Evolutionary conservation across 2,113 vertebrate genomes (phyloP).

Genomic region (Pelusios castaneus): DNA sequence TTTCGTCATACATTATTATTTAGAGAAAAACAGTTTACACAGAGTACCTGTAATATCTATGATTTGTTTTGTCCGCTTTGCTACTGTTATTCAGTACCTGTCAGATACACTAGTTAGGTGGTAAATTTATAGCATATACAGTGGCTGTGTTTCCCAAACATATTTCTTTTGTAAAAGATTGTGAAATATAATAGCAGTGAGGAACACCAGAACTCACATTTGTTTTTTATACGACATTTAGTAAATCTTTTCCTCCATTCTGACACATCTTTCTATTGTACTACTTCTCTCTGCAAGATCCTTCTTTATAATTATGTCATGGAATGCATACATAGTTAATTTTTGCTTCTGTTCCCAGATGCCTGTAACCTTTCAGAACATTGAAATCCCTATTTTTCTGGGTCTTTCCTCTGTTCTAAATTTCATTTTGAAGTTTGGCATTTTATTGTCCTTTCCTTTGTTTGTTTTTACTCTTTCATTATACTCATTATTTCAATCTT

Average conservation of each 20-base stretch:
- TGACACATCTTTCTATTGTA: background rate
- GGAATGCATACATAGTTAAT: background rate
- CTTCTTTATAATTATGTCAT: background rate
- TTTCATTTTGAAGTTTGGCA: background rate
- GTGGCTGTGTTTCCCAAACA: conserved; percentile 37
- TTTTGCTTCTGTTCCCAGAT: background rate
- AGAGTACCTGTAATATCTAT: conserved; percentile 3
- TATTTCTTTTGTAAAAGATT: conserved; percentile 26
- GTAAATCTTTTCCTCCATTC: background rate
- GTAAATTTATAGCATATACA: conserved; percentile 26
- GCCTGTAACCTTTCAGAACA: background rate
- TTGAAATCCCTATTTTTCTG: background rate
- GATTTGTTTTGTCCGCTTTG: conserved; percentile 26
- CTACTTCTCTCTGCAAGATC: background rate
- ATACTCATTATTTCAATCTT: background rate
- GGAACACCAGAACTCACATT: background rate
- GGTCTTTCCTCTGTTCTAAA: background rate
- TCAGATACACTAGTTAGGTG: conserved; percentile 34
- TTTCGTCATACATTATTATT: background rate
- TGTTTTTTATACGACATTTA: background rate
- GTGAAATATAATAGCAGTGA: background rate
- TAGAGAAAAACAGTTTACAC: background rate
- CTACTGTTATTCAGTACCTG: conserved; percentile 2
- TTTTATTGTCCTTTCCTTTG: background rate
- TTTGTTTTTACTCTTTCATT: background rate